Evolutionary conservation across 1,140 invertebrate genomes (phyloP).

Genomic region (Penaeus japonicus): DNA sequence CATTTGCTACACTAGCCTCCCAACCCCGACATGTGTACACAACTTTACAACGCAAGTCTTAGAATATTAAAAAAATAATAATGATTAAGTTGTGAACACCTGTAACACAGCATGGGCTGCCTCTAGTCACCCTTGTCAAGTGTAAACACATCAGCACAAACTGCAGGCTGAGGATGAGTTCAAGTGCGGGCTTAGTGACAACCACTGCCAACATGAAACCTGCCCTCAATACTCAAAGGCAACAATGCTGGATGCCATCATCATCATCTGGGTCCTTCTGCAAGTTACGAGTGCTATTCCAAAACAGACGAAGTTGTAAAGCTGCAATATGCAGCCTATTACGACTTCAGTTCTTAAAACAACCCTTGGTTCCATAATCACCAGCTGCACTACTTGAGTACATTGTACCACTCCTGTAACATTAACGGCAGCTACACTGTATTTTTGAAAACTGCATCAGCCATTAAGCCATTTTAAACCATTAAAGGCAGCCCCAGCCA

Average conservation of each 20-base stretch:
- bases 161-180: slow-evolving; percentile 11
- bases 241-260: no score
- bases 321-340: slow-evolving; percentile 35
- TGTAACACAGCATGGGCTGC: slow-evolving; percentile 18
- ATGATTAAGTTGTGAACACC: slow-evolving; percentile 7
- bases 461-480: slow-evolving; percentile 51
- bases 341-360: slow-evolving; percentile 22
- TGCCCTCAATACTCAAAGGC: no score
- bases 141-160: slow-evolving; percentile 46
- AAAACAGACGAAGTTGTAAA: neutral
- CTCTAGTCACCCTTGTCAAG: slow-evolving; percentile 38
- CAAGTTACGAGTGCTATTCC: no score
- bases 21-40: neutral
- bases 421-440: slow-evolving; percentile 49
- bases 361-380: slow-evolving; percentile 25
- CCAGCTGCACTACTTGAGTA: slow-evolving; percentile 47
- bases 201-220: slow-evolving; percentile 10
- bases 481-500: slow-evolving; percentile 39
- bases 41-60: slow-evolving; percentile 3
- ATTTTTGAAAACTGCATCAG: slow-evolving; percentile 35
- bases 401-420: slow-evolving; percentile 50
- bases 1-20: slow-evolving; percentile 2
- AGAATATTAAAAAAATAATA: slow-evolving; percentile 17
- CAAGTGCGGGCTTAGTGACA: slow-evolving; percentile 15
- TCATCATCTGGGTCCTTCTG: no score